Conservation (phyloP, 2,797 vertebrate genomes). For the Trematomus bernacchii region DNA sequence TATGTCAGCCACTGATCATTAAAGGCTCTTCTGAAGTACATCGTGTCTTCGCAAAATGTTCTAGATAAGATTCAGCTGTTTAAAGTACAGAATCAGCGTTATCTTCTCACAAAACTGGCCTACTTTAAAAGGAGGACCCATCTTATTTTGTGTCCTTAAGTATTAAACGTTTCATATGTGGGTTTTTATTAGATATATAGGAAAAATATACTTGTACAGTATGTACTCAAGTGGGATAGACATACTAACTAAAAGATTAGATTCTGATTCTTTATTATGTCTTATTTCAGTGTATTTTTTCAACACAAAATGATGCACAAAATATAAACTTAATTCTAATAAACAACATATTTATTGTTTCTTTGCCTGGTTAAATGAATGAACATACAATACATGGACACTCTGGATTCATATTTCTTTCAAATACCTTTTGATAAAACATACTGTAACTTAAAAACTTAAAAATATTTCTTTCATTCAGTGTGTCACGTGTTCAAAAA, state of each 20-base stretch:
- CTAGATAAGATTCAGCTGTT: constrained; percentile 49
- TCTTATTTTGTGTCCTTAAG: constrained; percentile 21
- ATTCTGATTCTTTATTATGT: neutral
- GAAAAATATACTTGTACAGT: neutral
- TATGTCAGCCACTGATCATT: constrained; percentile 63
- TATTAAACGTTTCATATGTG: constrained; percentile 24
- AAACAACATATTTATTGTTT: neutral
- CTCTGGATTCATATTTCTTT: neutral
- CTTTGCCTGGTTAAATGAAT: neutral
- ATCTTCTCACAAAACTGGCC: constrained; percentile 48
- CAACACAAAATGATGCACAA: neutral
- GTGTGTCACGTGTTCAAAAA: no score
- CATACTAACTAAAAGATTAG: neutral
- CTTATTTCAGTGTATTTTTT: neutral
- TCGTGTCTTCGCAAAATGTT: constrained; percentile 60
- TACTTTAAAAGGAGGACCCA: constrained; percentile 42
- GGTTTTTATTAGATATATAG: neutral
- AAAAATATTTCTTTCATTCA: neutral
- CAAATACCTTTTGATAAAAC: neutral
- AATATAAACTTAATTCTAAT: constrained; percentile 6
- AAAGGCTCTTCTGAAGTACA: constrained; percentile 54
- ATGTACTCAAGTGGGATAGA: neutral
- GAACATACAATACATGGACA: neutral
- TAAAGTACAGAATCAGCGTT: constrained; percentile 28
- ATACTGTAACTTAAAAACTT: neutral